Conservation (phyloP, 1,140 invertebrate genomes). For the Drosophila murphyi region DNA sequence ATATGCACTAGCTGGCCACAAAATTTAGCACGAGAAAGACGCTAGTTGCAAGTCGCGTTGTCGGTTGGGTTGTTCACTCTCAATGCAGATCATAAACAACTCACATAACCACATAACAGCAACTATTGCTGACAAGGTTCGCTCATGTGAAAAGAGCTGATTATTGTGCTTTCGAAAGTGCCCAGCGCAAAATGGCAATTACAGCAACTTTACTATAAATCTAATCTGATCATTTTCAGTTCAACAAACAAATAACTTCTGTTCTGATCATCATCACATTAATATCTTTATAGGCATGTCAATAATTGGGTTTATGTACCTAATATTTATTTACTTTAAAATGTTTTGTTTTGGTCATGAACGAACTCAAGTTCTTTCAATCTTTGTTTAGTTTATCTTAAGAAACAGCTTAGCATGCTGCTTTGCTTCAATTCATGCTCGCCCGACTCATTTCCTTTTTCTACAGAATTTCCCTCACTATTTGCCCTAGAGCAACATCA, state of each 20-base stretch:
- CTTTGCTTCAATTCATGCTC: neutral
- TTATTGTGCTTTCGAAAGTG: neutral
- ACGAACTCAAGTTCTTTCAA: no score
- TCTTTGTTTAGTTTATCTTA: no score
- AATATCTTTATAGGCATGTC: no score
- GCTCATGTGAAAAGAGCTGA: neutral
- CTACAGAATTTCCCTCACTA: conserved; percentile 4
- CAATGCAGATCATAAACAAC: conserved; percentile 36
- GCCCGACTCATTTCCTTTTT: neutral
- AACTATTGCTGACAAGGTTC: conserved; percentile 24
- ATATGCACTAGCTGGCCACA: conserved; percentile 61
- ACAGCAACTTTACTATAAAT: neutral
- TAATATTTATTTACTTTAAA: no score
- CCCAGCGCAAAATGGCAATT: neutral
- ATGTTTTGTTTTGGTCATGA: no score
- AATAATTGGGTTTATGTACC: no score
- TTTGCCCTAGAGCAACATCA: conserved; percentile 1
- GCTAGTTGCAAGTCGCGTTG: conserved; percentile 1
- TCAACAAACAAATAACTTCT: no score
- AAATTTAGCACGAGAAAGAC: conserved; percentile 29
- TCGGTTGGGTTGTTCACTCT: conserved; percentile 18
- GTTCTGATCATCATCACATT: no score
- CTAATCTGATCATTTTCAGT: no score
- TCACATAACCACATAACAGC: neutral
- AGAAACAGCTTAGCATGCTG: neutral